phyloP scores from a whole-genome alignment of 2,888 invertebrate species.

The Drosophila algonquin region DNA sequence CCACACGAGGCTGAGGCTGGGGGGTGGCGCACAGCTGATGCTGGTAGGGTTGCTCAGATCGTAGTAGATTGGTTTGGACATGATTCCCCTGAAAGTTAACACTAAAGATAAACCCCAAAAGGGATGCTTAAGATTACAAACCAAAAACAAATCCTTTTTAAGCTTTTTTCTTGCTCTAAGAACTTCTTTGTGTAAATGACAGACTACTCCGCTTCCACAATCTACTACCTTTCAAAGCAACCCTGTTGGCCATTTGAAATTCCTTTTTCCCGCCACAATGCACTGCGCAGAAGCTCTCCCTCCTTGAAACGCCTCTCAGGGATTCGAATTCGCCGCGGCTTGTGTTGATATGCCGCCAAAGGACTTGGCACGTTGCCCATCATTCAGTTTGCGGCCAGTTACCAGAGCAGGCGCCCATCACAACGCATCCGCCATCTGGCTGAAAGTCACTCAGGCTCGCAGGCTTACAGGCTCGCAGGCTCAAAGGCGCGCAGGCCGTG shows the following conservation, averaged over 20 bases:
- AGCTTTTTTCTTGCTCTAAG: neutral
- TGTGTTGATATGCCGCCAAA: slow-evolving; percentile 63
- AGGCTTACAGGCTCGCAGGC: neutral
- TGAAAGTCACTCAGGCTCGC: neutral
- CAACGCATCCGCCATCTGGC: slow-evolving; percentile 27
- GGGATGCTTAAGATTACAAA: neutral
- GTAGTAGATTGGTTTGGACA: neutral
- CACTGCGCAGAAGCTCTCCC: slow-evolving; percentile 64
- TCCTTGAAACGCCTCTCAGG: neutral
- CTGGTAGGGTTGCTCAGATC: neutral
- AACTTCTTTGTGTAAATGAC: neutral
- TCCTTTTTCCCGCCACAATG: slow-evolving; percentile 52
- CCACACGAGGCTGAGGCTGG: neutral
- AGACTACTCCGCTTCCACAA: neutral
- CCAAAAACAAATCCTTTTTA: neutral
- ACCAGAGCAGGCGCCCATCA: slow-evolving; percentile 36
- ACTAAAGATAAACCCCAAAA: neutral
- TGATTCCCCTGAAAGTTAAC: neutral
- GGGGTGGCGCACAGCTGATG: slow-evolving; percentile 14
- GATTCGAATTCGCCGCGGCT: slow-evolving; percentile 59
- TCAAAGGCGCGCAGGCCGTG: slow-evolving; percentile 4
- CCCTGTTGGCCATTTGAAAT: slow-evolving; percentile 46
- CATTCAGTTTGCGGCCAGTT: slow-evolving; percentile 64
- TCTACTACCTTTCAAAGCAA: slow-evolving; percentile 53
- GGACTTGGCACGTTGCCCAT: slow-evolving; percentile 54